Percentiles rank a stretch among this genome's conserved stretches.
These are phyloP conservation scores for Anoura caudifer DNA, from an alignment of 2,113 vertebrate species.

Conservation along the genomic window DNA sequence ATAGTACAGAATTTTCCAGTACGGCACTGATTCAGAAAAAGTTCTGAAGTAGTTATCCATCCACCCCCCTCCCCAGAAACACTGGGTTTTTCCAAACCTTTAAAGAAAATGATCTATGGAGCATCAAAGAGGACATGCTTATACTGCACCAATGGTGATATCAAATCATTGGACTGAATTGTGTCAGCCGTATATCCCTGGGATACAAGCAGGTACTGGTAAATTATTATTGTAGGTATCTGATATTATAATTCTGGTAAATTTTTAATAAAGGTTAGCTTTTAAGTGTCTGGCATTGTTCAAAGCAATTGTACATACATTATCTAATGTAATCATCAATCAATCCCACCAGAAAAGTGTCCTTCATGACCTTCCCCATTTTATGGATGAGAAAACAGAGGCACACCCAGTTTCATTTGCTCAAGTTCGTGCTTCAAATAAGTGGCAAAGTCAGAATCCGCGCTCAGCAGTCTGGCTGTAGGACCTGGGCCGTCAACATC, in stretches of 20 bases:
- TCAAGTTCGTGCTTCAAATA: neutral
- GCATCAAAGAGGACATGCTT: neutral
- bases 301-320: neutral
- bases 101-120: neutral
- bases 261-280: neutral
- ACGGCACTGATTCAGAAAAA: neutral
- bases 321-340: neutral
- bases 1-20: neutral
- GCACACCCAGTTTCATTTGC: neutral
- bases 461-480: neutral
- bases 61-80: neutral
- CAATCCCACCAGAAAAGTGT: neutral
- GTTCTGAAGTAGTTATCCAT: neutral
- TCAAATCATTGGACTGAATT: neutral
- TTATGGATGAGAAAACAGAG: neutral
- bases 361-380: neutral
- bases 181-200: neutral
- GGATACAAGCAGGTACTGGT: neutral
- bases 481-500: neutral
- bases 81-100: neutral
- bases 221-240: neutral
- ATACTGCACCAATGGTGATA: fast-evolving
- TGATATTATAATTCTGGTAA: neutral
- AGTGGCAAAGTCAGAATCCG: neutral
- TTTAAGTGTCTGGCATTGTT: neutral